These are phyloP conservation scores for Madoqua kirkii DNA, from an alignment of 2,113 vertebrate species.

Conservation along the genomic window DNA sequence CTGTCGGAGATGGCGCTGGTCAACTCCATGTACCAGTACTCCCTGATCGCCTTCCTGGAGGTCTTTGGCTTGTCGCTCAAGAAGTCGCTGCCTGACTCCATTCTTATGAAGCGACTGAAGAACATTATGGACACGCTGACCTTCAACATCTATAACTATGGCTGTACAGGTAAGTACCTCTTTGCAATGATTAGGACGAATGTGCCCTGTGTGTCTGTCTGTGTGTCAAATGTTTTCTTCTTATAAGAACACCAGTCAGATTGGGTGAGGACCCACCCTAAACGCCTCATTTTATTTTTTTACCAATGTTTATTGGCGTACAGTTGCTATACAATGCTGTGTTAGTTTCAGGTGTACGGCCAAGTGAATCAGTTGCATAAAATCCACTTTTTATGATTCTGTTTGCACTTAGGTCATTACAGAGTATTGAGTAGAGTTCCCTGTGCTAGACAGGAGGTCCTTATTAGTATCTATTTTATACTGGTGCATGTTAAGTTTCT, in stretches of 20 bases:
- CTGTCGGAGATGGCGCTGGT: constrained; percentile 95
- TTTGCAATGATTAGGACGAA: fast-evolving
- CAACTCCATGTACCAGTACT: constrained; percentile 98
- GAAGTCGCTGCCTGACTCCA: constrained; percentile 86
- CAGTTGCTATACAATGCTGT: background rate
- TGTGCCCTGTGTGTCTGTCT: too few species aligned
- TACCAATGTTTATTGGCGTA: background rate
- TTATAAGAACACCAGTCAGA: background rate
- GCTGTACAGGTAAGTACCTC: constrained; percentile 88
- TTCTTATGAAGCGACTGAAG: constrained; percentile 84
- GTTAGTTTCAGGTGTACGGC: background rate
- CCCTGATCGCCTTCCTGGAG: constrained; percentile 90
- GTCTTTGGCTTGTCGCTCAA: constrained; percentile 90
- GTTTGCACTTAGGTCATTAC: background rate
- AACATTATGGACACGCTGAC: constrained; percentile 93
- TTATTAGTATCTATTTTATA: background rate
- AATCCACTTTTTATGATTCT: background rate
- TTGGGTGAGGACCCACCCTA: background rate
- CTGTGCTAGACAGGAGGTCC: background rate
- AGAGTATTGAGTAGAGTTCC: background rate
- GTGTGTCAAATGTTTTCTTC: background rate
- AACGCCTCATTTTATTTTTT: background rate
- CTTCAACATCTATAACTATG: constrained; percentile 92
- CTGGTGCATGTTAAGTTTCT: background rate
- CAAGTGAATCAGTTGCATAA: background rate